Conservation (phyloP, 2,113 vertebrate genomes). For the Nicator chloris region DNA sequence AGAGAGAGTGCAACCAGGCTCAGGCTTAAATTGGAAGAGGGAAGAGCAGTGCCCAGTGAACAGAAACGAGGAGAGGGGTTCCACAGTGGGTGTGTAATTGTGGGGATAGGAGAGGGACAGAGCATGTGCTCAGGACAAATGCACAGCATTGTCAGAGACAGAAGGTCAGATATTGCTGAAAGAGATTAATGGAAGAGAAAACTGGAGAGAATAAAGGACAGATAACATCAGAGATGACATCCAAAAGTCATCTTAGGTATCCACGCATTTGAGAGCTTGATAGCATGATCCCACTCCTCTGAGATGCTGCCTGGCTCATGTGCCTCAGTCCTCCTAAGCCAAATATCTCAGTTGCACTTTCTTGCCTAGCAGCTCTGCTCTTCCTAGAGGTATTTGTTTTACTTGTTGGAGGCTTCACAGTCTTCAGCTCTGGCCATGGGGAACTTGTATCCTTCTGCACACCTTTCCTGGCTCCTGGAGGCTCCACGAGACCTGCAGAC, state of each 20-base stretch:
- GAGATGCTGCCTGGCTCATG: not conserved
- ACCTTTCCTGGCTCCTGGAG: not conserved
- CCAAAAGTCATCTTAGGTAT: not conserved
- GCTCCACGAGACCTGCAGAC: not conserved
- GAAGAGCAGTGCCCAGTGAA: not conserved
- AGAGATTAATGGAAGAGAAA: not conserved
- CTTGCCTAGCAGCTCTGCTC: not conserved
- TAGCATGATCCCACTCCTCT: not conserved
- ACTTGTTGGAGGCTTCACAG: not conserved
- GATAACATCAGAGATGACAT: not conserved
- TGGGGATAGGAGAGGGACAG: not conserved
- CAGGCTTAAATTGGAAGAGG: not conserved
- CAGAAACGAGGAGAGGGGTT: not conserved
- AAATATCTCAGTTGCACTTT: not conserved
- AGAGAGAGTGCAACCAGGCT: not conserved
- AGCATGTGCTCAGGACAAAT: not conserved
- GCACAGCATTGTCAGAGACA: not conserved
- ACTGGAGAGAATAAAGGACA: not conserved
- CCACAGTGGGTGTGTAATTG: no score
- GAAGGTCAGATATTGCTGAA: not conserved
- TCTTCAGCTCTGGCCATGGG: rapidly evolving
- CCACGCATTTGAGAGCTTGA: not conserved
- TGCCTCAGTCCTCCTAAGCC: not conserved
- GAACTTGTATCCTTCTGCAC: not conserved
- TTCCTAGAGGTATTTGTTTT: not conserved